Conservation (phyloP, 2,113 vertebrate species). For the Engystomops pustulosus region DNA sequence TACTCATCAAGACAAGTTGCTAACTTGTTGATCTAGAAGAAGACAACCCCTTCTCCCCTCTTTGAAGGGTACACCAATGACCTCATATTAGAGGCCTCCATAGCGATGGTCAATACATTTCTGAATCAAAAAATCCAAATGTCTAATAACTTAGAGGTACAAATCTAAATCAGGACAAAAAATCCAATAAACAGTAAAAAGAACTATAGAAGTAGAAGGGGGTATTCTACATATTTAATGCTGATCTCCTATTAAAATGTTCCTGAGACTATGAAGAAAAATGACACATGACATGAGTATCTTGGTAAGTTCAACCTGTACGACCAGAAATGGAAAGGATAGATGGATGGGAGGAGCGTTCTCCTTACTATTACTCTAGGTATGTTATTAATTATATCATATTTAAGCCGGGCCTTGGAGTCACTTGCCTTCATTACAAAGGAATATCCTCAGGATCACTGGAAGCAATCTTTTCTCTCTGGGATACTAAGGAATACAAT, state of each 20-base stretch:
- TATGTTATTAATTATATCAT: conserved; percentile 19
- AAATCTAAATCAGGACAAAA: no score
- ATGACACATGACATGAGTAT: conserved; percentile 28
- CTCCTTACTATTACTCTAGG: not conserved
- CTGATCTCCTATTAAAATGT: not conserved
- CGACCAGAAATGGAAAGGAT: conserved; percentile 21
- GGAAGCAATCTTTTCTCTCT: not conserved
- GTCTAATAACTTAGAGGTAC: no score
- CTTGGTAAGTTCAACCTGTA: not conserved
- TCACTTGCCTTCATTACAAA: conserved; percentile 8
- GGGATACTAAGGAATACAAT: conserved; percentile 10
- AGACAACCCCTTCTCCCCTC: no score
- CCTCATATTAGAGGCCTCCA: no score
- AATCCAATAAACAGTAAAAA: not conserved
- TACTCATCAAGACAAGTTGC: no score
- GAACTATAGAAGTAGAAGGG: not conserved
- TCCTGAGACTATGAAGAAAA: not conserved
- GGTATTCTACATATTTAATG: not conserved
- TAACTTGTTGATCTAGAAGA: no score
- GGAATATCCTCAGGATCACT: conserved; percentile 2
- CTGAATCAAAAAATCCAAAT: no score
- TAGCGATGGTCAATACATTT: no score
- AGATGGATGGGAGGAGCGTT: conserved; percentile 4
- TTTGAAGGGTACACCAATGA: no score
- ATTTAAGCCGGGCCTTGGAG: conserved; percentile 18